phyloP scores from a whole-genome alignment of 2,888 invertebrate genomes.

The Phytoseiulus persimilis region DNA sequence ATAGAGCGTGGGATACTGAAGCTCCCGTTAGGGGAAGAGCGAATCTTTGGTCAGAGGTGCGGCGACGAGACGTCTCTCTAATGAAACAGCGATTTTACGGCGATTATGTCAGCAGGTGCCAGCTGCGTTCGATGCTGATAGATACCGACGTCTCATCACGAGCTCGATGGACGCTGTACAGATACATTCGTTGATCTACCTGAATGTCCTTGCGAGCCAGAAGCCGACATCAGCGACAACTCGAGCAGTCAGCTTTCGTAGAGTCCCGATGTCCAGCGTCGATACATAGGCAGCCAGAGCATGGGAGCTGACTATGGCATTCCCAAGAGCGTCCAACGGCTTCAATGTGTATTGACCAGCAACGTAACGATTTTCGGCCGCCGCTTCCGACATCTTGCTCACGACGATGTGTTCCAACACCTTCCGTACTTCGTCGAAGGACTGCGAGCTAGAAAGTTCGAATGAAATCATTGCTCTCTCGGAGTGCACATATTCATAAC shows the following conservation, averaged over 20 bases:
- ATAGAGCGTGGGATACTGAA: no score
- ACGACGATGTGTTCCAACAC: conserved; percentile 22
- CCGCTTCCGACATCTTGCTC: conserved; percentile 28
- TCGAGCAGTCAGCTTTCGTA: conserved; percentile 69
- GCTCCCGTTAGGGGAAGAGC: no score
- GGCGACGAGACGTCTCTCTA: no score
- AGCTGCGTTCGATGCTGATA: no score
- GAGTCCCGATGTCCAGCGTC: conserved; percentile 68
- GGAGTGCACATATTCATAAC: no score
- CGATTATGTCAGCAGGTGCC: no score
- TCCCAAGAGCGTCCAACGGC: conserved; percentile 43
- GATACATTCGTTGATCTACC: no score
- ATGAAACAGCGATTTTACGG: no score
- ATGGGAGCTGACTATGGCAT: conserved; percentile 66
- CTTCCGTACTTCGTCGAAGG: conserved; percentile 28
- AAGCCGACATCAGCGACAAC: conserved; percentile 75
- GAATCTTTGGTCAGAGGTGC: no score
- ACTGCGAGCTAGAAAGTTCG: not conserved
- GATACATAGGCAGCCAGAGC: conserved; percentile 76
- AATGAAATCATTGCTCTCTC: not conserved
- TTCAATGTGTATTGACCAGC: conserved; percentile 26
- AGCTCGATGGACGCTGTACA: no score
- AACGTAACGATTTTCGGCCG: conserved; percentile 21
- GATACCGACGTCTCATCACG: no score
- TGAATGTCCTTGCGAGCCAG: conserved; percentile 78